Conservation (phyloP, 1,140 invertebrate species). For the Delia radicum region DNA sequence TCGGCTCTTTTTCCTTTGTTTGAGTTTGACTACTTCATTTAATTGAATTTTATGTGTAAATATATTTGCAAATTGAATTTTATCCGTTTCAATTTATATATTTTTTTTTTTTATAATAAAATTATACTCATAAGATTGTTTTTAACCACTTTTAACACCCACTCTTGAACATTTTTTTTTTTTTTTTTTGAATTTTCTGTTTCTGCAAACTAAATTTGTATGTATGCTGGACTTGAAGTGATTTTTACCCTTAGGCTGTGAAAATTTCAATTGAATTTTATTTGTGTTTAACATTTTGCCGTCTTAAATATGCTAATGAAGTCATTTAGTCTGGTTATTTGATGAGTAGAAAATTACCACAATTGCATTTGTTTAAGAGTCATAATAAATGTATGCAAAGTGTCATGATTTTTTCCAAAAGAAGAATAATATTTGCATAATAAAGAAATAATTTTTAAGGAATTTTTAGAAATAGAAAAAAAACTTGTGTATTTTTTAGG, state of each 20-base stretch:
- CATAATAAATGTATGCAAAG: slow-evolving; percentile 15
- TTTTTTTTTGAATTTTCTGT: too few relatives aligned
- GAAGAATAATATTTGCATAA: neutral
- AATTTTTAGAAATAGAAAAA: too few relatives aligned
- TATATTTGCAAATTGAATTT: slow-evolving; percentile 13
- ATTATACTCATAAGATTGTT: neutral
- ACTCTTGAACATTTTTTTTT: neutral
- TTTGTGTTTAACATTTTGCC: neutral
- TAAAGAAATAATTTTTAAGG: neutral
- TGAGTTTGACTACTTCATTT: neutral
- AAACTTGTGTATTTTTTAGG: too few relatives aligned
- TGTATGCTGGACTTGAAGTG: neutral
- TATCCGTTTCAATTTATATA: neutral
- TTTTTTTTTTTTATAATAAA: slow-evolving; percentile 14
- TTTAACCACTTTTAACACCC: slow-evolving; percentile 10
- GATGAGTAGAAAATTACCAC: neutral
- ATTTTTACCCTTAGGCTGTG: slow-evolving; percentile 16
- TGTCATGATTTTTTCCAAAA: neutral
- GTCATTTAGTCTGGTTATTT: slow-evolving; percentile 16
- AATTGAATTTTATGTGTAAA: neutral
- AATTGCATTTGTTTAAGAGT: slow-evolving; percentile 14
- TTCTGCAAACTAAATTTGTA: too few relatives aligned
- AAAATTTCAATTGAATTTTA: slow-evolving; percentile 19
- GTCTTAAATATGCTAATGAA: slow-evolving; percentile 6
- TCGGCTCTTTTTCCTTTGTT: neutral